Evolutionary conservation across 2,888 invertebrate species (phyloP).

Genomic region (Torymus aiolomorphi): DNA sequence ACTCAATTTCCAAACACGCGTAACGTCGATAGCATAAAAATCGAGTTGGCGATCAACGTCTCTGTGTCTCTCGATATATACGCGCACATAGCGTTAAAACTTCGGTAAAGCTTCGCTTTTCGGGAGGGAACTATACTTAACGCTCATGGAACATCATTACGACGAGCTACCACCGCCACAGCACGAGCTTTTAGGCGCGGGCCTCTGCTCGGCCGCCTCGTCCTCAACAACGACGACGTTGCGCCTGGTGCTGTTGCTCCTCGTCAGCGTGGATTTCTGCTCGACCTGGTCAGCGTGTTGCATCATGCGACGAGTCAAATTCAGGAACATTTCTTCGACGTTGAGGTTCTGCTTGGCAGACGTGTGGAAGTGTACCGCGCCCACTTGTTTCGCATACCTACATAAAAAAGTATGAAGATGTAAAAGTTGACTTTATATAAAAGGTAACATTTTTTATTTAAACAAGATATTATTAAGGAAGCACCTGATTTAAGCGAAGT

Average conservation of each 20-base stretch:
- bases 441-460: no score
- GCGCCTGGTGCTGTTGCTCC: constrained; percentile 75
- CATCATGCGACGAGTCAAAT: constrained; percentile 88
- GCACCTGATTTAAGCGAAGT: no score
- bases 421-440: no score
- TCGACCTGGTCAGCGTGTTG: constrained; percentile 69
- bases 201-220: constrained; percentile 69
- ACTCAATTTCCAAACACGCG: no score
- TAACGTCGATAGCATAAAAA: no score
- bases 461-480: no score
- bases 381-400: constrained; percentile 93
- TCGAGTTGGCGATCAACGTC: no score
- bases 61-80: background rate
- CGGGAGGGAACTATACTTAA: constrained; percentile 3
- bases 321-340: constrained; percentile 92
- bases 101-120: constrained; percentile 22
- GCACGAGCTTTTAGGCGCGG: constrained; percentile 72
- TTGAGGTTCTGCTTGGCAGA: constrained; percentile 95
- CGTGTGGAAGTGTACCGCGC: constrained; percentile 93
- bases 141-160: constrained; percentile 59
- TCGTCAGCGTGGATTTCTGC: constrained; percentile 70
- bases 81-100: constrained; percentile 47
- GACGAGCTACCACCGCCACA: constrained; percentile 68
- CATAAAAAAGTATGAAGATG: no score
- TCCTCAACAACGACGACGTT: constrained; percentile 76